These are phyloP conservation scores for Uromys caudimaculatus DNA, from an alignment of 2,797 vertebrate species.

Conservation along the genomic window DNA sequence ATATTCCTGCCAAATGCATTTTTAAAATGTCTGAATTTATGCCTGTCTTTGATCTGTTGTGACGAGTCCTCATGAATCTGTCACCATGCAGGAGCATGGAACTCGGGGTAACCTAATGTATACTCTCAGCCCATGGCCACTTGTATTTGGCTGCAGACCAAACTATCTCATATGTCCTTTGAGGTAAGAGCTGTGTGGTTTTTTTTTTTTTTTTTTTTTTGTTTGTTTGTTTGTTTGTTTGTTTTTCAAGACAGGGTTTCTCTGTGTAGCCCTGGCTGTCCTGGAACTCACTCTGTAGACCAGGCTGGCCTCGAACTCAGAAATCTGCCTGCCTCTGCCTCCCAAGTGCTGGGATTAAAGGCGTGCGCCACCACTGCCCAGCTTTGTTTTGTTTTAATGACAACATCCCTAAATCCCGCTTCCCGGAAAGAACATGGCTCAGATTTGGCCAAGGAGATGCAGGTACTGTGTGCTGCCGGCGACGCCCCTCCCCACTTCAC, in stretches of 20 bases:
- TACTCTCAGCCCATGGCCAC: neutral
- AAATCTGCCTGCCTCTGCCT: no score
- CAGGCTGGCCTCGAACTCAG: no score
- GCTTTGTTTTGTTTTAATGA: neutral
- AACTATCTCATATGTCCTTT: neutral
- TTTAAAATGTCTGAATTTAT: neutral
- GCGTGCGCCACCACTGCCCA: no score
- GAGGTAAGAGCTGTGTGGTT: neutral
- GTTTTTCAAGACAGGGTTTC: no score
- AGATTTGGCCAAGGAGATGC: neutral
- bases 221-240: no score
- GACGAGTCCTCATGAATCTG: neutral
- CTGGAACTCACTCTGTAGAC: no score
- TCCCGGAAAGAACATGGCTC: neutral
- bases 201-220: no score
- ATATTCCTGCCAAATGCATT: neutral
- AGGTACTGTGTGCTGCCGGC: neutral
- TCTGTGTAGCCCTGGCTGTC: no score
- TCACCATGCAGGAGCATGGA: neutral
- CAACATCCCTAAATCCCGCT: neutral
- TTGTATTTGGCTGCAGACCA: neutral
- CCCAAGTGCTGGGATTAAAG: no score
- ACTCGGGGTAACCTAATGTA: neutral
- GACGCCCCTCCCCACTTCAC: neutral
- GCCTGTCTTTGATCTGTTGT: neutral